Evolutionary conservation across 1,140 invertebrate genomes (phyloP), one percentile per base, ranked within the genome.

Genomic region (Eciton burchellii): DNA sequence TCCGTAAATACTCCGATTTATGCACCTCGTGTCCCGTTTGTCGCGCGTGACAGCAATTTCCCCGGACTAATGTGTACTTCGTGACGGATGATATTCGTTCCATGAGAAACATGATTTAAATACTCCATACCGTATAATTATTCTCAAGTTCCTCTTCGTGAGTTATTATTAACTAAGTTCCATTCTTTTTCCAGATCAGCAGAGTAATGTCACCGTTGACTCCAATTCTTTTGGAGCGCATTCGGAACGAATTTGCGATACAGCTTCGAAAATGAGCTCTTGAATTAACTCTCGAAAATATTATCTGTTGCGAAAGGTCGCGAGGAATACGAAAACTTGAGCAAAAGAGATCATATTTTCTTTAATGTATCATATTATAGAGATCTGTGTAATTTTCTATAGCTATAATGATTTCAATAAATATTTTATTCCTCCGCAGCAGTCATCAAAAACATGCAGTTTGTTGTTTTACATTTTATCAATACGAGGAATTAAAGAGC

Each of bases 131-230:
- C 43, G 62, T 54, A 9, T 77, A 87, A 88, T 88, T 84, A 72
- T 65, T 47, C 74, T 84, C 43, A 76, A 84, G 85, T 87, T 87
- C 45, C 63, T 77, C 24, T 41, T 19, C 29, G 47, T 6, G 12
- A 21, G 29, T 73, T 74, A 66, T 81, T 84, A 81, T 72, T 63
- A 76, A 70, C 81, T 52, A 26, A 76, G 59, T 76, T 74, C 56
- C 66, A 56, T 84, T 43, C 57, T 63, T 62, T 88, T 74, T 66
- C 35, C 63, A 35, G 35, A 41, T 19, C 74, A 29, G 14, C 43
- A 60, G 66, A 54, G 90, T 88, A 90, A 91, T 57, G 88, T 92
- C 90, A 70, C 92, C 63, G 56, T 77, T 88, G 89, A 89, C 86
- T 91, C 89, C 85, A 84, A 79, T 88, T 88, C 71, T 79, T 84